These are phyloP conservation scores for Pipistrellus kuhlii DNA, from an alignment of 2,797 vertebrate species.

Conservation along the genomic window DNA sequence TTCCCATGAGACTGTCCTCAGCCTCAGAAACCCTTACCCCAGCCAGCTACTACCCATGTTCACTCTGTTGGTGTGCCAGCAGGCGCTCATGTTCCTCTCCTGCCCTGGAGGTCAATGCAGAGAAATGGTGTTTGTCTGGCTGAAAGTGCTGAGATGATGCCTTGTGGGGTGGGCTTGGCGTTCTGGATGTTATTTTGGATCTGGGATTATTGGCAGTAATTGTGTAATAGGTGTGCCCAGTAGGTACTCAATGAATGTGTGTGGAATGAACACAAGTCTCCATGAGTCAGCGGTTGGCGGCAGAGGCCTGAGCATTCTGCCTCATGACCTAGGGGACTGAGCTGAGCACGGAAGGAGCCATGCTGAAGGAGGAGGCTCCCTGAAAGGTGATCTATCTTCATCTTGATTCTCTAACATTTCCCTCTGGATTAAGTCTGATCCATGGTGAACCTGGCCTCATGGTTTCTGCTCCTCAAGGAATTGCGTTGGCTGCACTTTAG, in stretches of 20 bases:
- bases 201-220: background rate
- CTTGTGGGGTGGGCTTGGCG: background rate
- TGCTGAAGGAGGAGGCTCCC: background rate
- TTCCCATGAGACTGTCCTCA: background rate
- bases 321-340: background rate
- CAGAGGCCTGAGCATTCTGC: background rate
- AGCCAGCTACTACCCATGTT: fast-evolving
- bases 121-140: background rate
- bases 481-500: background rate
- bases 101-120: background rate
- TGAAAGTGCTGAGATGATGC: background rate
- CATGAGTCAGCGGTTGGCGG: background rate
- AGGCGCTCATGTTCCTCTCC: background rate
- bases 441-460: background rate
- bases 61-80: background rate
- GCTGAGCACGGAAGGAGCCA: background rate
- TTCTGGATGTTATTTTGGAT: background rate
- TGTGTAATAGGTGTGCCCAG: fast-evolving
- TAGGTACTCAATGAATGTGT: background rate
- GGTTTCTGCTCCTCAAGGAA: background rate
- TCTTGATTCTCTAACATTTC: background rate
- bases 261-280: background rate
- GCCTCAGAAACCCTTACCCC: background rate
- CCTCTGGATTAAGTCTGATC: background rate
- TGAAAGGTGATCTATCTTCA: background rate